These are phyloP conservation scores for Grantiella picta DNA, from an alignment of 2,113 vertebrate species.

Conservation along the genomic window DNA sequence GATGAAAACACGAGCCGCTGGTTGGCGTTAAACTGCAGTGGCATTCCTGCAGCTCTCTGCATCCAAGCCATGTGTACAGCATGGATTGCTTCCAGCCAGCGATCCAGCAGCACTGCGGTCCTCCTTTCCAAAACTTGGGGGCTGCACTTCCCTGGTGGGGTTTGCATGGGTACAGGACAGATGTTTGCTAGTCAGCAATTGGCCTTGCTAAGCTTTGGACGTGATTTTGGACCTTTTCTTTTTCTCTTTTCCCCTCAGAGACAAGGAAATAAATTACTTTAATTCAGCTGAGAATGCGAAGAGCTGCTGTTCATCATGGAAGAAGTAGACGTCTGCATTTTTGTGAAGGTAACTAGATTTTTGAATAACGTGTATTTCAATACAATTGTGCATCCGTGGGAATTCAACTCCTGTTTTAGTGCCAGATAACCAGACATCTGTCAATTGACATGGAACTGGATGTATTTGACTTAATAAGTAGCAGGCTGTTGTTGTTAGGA, in stretches of 20 bases:
- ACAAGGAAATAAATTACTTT: not conserved
- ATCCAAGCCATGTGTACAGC: not conserved
- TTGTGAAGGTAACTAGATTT: not conserved
- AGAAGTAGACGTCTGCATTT: not conserved
- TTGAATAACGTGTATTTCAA: not conserved
- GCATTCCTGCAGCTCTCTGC: not conserved
- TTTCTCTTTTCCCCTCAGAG: not conserved
- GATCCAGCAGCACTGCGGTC: not conserved
- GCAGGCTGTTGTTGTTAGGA: not conserved
- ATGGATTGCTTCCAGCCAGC: not conserved
- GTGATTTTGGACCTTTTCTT: not conserved
- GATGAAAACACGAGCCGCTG: not conserved
- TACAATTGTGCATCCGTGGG: not conserved
- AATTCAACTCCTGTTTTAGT: not conserved
- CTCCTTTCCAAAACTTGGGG: not conserved
- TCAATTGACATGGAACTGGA: not conserved
- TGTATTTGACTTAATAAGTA: not conserved
- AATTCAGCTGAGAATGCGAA: not conserved
- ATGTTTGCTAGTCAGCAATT: constrained; percentile 18
- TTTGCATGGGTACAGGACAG: not conserved
- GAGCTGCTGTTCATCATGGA: not conserved
- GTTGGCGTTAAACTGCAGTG: not conserved
- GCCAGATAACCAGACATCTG: constrained; percentile 24
- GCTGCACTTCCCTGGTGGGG: not conserved
- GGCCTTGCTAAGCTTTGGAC: not conserved